phyloP scores from a whole-genome alignment of 2,888 invertebrate species.

The Dinocampus coccinellae region DNA sequence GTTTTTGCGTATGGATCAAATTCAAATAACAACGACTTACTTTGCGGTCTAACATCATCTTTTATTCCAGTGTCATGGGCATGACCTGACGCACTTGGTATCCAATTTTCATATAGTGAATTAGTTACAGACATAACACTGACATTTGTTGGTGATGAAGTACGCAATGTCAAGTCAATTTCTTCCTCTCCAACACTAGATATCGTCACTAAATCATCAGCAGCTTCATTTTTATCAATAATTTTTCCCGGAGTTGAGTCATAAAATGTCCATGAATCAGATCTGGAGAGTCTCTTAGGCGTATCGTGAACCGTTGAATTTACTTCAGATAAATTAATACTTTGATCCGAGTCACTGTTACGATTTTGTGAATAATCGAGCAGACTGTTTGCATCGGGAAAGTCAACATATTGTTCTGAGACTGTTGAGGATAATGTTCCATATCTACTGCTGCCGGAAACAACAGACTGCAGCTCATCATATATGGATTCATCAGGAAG shows the following conservation, averaged over 20 bases:
- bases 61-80: slow-evolving; percentile 59
- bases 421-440: slow-evolving; percentile 66
- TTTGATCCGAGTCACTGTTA: slow-evolving; percentile 53
- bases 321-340: slow-evolving; percentile 53
- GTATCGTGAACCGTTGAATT: slow-evolving; percentile 58
- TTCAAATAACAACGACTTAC: slow-evolving; percentile 57
- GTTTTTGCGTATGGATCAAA: slow-evolving; percentile 58
- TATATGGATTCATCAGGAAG: slow-evolving; percentile 73
- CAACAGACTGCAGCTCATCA: slow-evolving; percentile 71
- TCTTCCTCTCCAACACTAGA: slow-evolving; percentile 56
- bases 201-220: slow-evolving; percentile 59
- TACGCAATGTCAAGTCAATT: slow-evolving; percentile 45
- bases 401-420: slow-evolving; percentile 66
- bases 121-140: slow-evolving; percentile 61
- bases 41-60: slow-evolving; percentile 54
- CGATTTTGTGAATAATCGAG: slow-evolving; percentile 52
- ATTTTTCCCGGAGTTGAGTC: slow-evolving; percentile 59
- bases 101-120: slow-evolving; percentile 71
- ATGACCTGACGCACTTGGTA: slow-evolving; percentile 35
- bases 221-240: slow-evolving; percentile 46
- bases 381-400: slow-evolving; percentile 63
- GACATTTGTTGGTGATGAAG: slow-evolving; percentile 47
- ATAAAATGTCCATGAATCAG: slow-evolving; percentile 73
- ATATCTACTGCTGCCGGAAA: slow-evolving; percentile 65
- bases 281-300: slow-evolving; percentile 63